These are phyloP conservation scores for Planococcus citri DNA, from an alignment of 1,140 invertebrate species.

Conservation along the genomic window DNA sequence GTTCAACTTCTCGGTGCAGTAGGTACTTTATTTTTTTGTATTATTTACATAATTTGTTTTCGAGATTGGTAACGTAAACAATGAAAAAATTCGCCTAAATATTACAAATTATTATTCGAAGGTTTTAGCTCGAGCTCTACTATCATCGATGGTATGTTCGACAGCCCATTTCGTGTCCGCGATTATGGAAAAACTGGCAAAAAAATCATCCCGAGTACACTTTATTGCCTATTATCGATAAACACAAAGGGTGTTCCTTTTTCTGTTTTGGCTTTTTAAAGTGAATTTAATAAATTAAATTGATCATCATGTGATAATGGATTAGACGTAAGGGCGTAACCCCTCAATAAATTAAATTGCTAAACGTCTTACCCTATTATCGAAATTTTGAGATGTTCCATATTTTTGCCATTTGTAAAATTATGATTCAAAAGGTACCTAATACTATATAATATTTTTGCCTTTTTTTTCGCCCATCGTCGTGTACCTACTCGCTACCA, in stretches of 20 bases:
- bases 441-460: neutral
- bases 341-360: slow-evolving; percentile 15
- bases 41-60: too few species aligned
- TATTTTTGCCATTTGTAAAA: neutral
- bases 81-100: too few species aligned
- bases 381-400: slow-evolving; percentile 12
- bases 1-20: too few species aligned
- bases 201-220: neutral
- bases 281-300: slow-evolving; percentile 17
- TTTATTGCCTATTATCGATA: neutral
- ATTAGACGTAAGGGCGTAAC: slow-evolving; percentile 16
- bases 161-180: too few species aligned
- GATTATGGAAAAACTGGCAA: too few species aligned
- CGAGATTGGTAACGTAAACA: too few species aligned
- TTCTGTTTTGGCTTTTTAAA: slow-evolving; percentile 6
- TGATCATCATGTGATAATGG: slow-evolving; percentile 14
- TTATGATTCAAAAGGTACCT: neutral
- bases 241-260: neutral
- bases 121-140: too few species aligned
- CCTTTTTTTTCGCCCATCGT: neutral
- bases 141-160: too few species aligned
- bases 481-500: neutral
- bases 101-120: too few species aligned
- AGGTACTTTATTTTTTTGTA: too few species aligned
- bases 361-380: slow-evolving; percentile 10